Base-by-base conservation (phyloP, 2,888 invertebrate species). In the Adelphocoris suturalis region DNA sequence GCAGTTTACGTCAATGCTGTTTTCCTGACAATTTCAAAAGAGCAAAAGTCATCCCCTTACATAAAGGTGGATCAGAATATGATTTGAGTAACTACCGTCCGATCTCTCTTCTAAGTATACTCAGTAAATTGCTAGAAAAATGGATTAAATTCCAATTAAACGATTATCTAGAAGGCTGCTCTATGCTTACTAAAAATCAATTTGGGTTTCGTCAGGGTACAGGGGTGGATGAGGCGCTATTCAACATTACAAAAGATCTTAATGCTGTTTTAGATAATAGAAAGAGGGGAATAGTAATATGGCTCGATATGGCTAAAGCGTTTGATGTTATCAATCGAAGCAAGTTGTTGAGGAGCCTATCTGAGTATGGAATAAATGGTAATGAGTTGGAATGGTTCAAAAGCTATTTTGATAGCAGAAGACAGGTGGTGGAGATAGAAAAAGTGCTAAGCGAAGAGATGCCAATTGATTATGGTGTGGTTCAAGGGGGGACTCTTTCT, bases 141-240 rank as follows among this genome's bases (percentile, higher is more conserved):
- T 23, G 68, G 68, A 68, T 68, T 12, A 68, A 68, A 13, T 68
- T 23, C 11, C 23, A 27, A 23, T 12, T 68, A 13, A 68, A 23
- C 27, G 68, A 52, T 52, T 52, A 52, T 52, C 16, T 52, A 16
- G 52, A 52, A 16, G 12, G 52, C 13, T 52, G 52, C 52, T 52
- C 52, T 52, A 13, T 52, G 52, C 52, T 52, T 13, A 11, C 52
- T 52, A 13, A 13, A 16, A 52, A 52, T 52, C 52, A 52, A 16
- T 52, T 52, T 52, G 52, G 52, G 52, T 52, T 52, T 52, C 52
- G 52, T 52, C 52, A 52, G 16, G 14, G 52, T 16, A 23, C 27
- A 27, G 68, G 68, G n/a, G 68, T 68, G 23, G 68, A 68, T 23
- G 68, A 68, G 68, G 68, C 68, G 12, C 68, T 68, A 19, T 68